Conservation (phyloP, 2,113 vertebrate genomes). For the Ictalurus punctatus region DNA sequence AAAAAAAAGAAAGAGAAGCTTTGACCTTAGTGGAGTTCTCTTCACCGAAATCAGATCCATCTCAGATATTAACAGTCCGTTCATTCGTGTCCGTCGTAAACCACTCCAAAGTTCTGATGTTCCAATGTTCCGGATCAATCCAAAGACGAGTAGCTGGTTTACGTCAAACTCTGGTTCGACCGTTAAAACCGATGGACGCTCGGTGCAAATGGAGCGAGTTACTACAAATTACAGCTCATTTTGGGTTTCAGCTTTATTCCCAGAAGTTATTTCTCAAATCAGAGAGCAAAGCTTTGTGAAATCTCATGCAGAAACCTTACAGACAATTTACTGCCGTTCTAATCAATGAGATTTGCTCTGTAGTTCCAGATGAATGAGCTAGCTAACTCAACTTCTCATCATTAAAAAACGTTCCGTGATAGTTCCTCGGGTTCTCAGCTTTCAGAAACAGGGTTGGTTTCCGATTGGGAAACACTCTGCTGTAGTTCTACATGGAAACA, state of each 20-base stretch:
- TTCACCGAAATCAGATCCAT: slow-evolving; percentile 1
- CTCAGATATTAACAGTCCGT: not conserved
- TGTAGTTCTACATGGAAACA: not conserved
- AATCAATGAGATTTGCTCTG: not conserved
- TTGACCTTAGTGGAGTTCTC: not conserved
- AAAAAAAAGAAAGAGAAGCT: not conserved
- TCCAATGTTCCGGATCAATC: not conserved
- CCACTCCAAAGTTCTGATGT: not conserved
- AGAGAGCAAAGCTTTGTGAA: not conserved
- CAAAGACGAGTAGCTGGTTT: not conserved
- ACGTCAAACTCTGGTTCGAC: not conserved
- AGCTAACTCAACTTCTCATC: not conserved
- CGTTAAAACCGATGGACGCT: not conserved
- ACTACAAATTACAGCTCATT: slow-evolving; percentile 3
- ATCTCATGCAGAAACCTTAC: not conserved
- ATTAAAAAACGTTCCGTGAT: not conserved
- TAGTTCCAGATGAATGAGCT: not conserved
- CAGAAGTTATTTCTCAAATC: slow-evolving; percentile 19
- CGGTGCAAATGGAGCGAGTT: slow-evolving; percentile 1
- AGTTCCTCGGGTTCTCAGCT: not conserved
- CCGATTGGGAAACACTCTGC: not conserved
- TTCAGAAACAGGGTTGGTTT: not conserved
- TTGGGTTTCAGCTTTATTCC: not conserved
- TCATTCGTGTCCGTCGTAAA: not conserved
- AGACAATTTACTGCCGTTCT: not conserved